These are phyloP conservation scores for Teleiodes luculella DNA, from an alignment of 2,888 invertebrate genomes.

Conservation along the genomic window DNA sequence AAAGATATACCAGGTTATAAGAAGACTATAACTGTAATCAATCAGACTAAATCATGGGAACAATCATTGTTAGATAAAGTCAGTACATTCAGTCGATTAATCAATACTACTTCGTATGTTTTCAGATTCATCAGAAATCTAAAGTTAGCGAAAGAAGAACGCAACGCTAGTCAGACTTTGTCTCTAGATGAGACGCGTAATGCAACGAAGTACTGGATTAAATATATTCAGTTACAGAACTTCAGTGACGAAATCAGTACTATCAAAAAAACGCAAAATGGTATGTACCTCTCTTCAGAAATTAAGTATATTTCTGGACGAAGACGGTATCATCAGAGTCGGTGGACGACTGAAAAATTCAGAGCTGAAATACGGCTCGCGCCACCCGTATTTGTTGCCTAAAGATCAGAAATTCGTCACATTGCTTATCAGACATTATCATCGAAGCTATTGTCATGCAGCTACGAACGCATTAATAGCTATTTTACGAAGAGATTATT, in stretches of 20 bases:
- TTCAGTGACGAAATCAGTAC: not conserved
- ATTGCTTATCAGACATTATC: slow-evolving; percentile 14
- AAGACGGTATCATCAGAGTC: slow-evolving; percentile 11
- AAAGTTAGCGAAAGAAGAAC: not conserved
- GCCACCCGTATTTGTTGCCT: slow-evolving; percentile 7
- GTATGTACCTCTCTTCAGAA: not conserved
- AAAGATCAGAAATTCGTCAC: slow-evolving; percentile 5
- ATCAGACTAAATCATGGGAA: not conserved
- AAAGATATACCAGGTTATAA: not conserved
- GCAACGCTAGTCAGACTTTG: not conserved
- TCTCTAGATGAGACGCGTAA: not conserved
- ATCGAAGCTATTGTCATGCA: slow-evolving; percentile 12
- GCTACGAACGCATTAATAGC: slow-evolving; percentile 9
- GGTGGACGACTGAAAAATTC: slow-evolving; percentile 14
- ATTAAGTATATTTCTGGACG: slow-evolving; percentile 13
- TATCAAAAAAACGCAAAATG: not conserved
- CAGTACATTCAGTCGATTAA: not conserved
- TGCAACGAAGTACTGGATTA: not conserved
- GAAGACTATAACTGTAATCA: not conserved
- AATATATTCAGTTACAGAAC: not conserved
- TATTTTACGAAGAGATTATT: slow-evolving; percentile 13
- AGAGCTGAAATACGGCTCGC: not conserved
- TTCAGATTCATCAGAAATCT: not conserved
- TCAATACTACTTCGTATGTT: not conserved
- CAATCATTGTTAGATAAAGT: not conserved